Evolutionary conservation across 2,113 vertebrate species (phyloP), one percentile per base, ranked within the genome.

Genomic region (Okapia johnstoni): DNA sequence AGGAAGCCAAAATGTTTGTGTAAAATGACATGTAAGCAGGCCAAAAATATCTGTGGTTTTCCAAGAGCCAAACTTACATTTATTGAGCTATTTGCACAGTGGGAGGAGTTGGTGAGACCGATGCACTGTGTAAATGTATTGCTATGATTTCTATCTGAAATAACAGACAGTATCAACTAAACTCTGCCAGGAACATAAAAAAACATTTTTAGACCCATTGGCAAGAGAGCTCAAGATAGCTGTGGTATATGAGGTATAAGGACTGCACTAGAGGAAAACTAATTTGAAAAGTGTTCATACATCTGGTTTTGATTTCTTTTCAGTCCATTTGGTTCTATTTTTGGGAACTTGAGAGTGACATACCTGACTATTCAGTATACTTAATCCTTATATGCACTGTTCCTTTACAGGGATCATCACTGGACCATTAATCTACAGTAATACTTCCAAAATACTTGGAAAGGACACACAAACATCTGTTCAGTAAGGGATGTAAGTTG

Each of bases 271-370:
- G 19, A 63, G 17, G 11, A 96, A 93, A 60, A 93, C 30, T 96
- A 73, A 93, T 83, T 85, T 91, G 57, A 93, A 95, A 96, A 90
- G 19, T 85, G 85, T 97, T 57, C 54, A 79, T 26, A 85, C 1
- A 21, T 40, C 40, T 57, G 48, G 30, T 66, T n/a, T 88, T 88
- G 55, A 16, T 81, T 97, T 90, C 66, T 83, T 87, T 91, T 52
- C 16, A 57, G 52, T 85, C 96, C 79, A 85, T 88, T 94, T 85
- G 33, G 57, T 81, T 97, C 25, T 95, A 23, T 85, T 93, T 77
- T 86, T 88, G 87, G 86, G 79, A 94, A 70, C 17, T 46, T 9
- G 5, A 90, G 33, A 63, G 60, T 60, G 70, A 60, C 36, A 80
- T 43, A 58, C 28, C 66, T 25, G 66, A 66, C 13, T 70, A 66